These are phyloP conservation scores for Cantharis nigra DNA, from an alignment of 2,888 invertebrate species.

Conservation along the genomic window DNA sequence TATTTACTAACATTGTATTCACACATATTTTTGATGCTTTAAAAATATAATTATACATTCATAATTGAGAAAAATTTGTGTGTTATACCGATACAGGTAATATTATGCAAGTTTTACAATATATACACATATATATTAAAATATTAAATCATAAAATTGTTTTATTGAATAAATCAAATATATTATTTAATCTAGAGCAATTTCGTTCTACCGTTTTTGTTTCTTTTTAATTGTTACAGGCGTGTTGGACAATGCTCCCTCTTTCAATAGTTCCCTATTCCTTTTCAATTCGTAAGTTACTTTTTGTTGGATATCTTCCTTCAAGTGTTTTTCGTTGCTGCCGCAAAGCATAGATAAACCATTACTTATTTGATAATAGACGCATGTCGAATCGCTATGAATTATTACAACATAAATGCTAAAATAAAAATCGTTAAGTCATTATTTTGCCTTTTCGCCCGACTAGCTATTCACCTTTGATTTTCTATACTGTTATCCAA, in stretches of 20 bases:
- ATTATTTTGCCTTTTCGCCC: background rate
- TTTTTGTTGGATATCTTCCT: conserved; percentile 41
- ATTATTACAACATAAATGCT: conserved; percentile 53
- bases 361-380: conserved; percentile 56
- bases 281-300: conserved; percentile 44
- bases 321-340: conserved; percentile 32
- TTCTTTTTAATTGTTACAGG: conserved; percentile 39
- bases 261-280: conserved; percentile 41
- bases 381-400: conserved; percentile 55
- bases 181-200: background rate
- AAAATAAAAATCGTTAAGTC: background rate
- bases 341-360: conserved; percentile 43
- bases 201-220: background rate
- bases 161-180: background rate
- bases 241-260: conserved; percentile 45
- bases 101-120: conserved; percentile 41
- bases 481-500: background rate
- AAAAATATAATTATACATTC: conserved; percentile 29
- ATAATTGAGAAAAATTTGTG: background rate
- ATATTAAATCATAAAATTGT: conserved; percentile 24
- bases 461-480: conserved; percentile 12
- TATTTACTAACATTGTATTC: conserved; percentile 33
- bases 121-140: conserved; percentile 27
- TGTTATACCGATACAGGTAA: conserved; percentile 22
- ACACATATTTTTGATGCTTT: conserved; percentile 42